Conservation (phyloP, 2,888 invertebrate genomes). For the Tinea pellionella region DNA sequence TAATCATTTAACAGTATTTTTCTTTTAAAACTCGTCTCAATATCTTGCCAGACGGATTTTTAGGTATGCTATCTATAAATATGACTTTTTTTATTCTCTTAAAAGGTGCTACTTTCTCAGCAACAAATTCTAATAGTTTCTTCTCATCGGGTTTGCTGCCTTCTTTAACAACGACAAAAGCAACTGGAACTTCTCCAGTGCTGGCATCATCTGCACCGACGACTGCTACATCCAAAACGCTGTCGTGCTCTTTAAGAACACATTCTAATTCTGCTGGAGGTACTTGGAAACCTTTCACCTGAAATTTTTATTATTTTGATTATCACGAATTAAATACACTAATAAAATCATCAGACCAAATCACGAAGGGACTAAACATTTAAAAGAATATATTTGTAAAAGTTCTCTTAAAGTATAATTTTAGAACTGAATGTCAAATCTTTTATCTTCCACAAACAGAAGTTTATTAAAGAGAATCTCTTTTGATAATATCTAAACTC, state of each 20-base stretch:
- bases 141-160: constrained; percentile 48
- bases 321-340: not conserved
- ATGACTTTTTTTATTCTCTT: constrained; percentile 78
- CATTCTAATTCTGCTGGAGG: constrained; percentile 90
- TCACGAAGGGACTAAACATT: not conserved
- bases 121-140: constrained; percentile 73
- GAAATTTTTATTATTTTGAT: constrained; percentile 5
- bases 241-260: constrained; percentile 76
- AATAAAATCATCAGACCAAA: no score
- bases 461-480: no score
- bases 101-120: constrained; percentile 77
- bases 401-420: no score
- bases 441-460: no score
- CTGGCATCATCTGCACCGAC: constrained; percentile 77
- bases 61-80: constrained; percentile 78
- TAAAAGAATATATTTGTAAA: no score
- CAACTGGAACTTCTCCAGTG: constrained; percentile 81
- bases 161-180: constrained; percentile 73
- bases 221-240: constrained; percentile 84
- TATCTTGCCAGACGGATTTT: constrained; percentile 83
- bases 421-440: no score
- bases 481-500: no score
- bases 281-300: constrained; percentile 80
- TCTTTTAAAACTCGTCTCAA: constrained; percentile 70
- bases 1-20: constrained; percentile 11